phyloP scores from a whole-genome alignment of 1,140 invertebrate genomes.

The Pseudomyrmex cubaensis region DNA sequence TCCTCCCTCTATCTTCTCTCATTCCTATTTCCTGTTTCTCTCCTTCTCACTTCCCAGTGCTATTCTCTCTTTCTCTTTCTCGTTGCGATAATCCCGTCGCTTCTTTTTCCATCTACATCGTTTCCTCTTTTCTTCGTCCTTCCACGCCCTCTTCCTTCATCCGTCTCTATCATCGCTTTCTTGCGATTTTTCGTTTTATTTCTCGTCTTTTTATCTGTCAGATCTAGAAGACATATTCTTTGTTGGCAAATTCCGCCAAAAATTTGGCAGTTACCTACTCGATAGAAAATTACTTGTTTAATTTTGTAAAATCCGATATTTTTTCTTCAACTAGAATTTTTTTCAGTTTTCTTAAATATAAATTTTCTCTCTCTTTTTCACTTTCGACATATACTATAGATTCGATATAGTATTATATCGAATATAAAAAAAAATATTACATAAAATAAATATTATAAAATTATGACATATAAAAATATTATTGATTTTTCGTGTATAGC shows the following conservation, averaged over 20 bases:
- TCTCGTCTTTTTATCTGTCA: constrained; percentile 12
- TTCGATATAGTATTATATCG: too few relatives aligned
- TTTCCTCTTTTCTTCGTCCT: background rate
- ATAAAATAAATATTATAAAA: background rate
- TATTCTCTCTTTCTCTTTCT: background rate
- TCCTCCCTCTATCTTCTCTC: constrained; percentile 48
- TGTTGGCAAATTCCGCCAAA: background rate
- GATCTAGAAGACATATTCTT: constrained; percentile 19
- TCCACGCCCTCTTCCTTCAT: constrained; percentile 17
- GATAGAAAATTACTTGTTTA: background rate
- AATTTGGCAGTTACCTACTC: background rate
- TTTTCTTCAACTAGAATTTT: too few relatives aligned
- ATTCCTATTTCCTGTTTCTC: constrained; percentile 25
- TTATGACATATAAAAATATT: background rate
- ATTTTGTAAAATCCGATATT: background rate
- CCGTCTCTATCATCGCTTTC: constrained; percentile 18
- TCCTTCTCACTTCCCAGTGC: background rate
- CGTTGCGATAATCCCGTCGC: constrained; percentile 17
- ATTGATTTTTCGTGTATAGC: background rate
- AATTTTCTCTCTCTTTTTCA: background rate
- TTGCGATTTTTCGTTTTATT: constrained; percentile 28
- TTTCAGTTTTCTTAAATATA: too few relatives aligned
- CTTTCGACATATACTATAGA: too few relatives aligned
- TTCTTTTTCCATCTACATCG: constrained; percentile 11
- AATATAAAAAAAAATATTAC: too few relatives aligned